These are phyloP conservation scores for Thereuonema tuberculata DNA, from an alignment of 1,140 invertebrate species.

Conservation along the genomic window DNA sequence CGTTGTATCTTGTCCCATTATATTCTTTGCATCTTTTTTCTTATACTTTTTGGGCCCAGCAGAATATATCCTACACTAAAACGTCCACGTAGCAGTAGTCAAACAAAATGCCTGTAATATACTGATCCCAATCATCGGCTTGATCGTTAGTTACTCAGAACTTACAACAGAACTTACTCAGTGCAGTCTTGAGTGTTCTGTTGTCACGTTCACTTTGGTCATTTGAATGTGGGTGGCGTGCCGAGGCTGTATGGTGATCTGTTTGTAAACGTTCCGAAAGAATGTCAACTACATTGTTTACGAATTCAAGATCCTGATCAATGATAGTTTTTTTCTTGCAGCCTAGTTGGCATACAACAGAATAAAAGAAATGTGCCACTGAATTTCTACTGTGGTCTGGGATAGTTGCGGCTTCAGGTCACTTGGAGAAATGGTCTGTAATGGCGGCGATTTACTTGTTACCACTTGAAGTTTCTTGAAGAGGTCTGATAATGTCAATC, in stretches of 20 bases:
- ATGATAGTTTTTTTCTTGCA: neutral
- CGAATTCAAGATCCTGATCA: neutral
- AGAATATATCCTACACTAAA: too few relatives aligned
- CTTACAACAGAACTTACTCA: constrained; percentile 5
- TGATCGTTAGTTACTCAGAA: constrained; percentile 5
- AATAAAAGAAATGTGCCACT: constrained; percentile 1
- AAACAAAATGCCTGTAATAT: constrained; percentile 5
- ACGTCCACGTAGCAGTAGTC: too few relatives aligned
- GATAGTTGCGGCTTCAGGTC: constrained; percentile 19
- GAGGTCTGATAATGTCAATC: constrained; percentile 11
- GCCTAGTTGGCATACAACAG: constrained; percentile 2
- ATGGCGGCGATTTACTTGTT: constrained; percentile 24
- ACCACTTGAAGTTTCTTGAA: constrained; percentile 9
- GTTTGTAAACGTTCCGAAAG: constrained; percentile 5
- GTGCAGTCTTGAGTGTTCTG: neutral
- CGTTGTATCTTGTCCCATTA: too few relatives aligned
- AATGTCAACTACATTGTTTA: neutral
- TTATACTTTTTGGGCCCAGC: too few relatives aligned
- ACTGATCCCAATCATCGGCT: constrained; percentile 1
- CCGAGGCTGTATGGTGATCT: too few relatives aligned
- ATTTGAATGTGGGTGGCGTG: too few relatives aligned
- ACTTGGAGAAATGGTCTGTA: constrained; percentile 22
- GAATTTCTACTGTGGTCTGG: constrained; percentile 16
- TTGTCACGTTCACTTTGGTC: too few relatives aligned
- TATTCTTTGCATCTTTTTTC: too few relatives aligned